phyloP scores from a whole-genome alignment of 2,888 invertebrate species.

The Diabrotica balteata region DNA sequence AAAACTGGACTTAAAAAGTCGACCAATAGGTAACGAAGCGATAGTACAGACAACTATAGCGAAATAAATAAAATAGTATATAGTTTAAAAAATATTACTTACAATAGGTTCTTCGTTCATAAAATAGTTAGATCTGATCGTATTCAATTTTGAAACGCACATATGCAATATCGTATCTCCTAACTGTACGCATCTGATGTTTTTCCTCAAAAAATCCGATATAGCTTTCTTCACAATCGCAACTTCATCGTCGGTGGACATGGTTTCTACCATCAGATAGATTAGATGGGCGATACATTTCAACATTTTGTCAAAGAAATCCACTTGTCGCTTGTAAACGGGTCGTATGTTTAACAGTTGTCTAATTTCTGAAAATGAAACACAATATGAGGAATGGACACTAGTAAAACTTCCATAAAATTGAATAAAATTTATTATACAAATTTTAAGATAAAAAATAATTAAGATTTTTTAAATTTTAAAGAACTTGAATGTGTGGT shows the following conservation, averaged over 20 bases:
- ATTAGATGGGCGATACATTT: slow-evolving; percentile 82
- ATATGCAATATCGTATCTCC: slow-evolving; percentile 87
- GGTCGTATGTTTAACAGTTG: slow-evolving; percentile 68
- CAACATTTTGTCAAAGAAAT: slow-evolving; percentile 81
- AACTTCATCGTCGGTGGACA: slow-evolving; percentile 63
- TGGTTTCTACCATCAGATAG: slow-evolving; percentile 72
- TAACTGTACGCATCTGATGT: slow-evolving; percentile 73
- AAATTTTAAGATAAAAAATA: too few relatives aligned
- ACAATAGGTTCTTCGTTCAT: slow-evolving; percentile 69
- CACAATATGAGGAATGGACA: too few relatives aligned
- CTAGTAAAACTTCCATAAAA: too few relatives aligned
- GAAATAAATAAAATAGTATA: neutral
- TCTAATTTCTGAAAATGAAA: slow-evolving; percentile 61
- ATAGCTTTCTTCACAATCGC: slow-evolving; percentile 62
- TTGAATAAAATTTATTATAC: too few relatives aligned
- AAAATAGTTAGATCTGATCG: slow-evolving; percentile 79
- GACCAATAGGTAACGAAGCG: too few relatives aligned
- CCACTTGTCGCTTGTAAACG: slow-evolving; percentile 78
- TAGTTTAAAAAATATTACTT: slow-evolving; percentile 37
- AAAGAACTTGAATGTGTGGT: too few relatives aligned
- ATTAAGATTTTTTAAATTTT: too few relatives aligned
- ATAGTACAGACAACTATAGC: too few relatives aligned
- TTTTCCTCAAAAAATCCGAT: slow-evolving; percentile 66
- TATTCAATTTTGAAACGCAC: slow-evolving; percentile 79
- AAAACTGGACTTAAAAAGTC: too few relatives aligned